A percentile compares a stretch with the other conserved stretches of the same genome.
phyloP scores from a whole-genome alignment of 2,797 vertebrate genomes.

The Botia almorhae region DNA sequence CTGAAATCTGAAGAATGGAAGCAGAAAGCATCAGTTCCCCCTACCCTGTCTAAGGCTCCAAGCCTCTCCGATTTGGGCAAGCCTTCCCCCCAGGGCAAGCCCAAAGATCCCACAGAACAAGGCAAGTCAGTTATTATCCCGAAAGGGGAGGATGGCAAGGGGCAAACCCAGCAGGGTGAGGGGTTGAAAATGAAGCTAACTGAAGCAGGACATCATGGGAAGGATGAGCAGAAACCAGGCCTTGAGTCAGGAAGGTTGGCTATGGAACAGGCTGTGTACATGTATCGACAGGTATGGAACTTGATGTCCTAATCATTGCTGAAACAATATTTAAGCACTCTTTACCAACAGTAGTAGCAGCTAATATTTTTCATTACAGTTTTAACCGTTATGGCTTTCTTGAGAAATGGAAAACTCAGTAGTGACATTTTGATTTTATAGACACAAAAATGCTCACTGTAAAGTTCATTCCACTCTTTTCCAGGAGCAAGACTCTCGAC shows the following conservation, averaged over 20 bases:
- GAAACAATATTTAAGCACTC: neutral
- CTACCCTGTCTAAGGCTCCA: conserved; percentile 90
- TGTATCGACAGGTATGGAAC: conserved; percentile 89
- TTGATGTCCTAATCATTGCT: neutral
- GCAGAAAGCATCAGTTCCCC: conserved; percentile 90
- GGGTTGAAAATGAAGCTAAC: conserved; percentile 93
- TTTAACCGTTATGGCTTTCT: neutral
- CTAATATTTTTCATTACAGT: conserved; percentile 77
- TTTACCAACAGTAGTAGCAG: neutral
- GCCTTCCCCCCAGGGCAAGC: conserved; percentile 83
- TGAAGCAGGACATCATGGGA: conserved; percentile 87
- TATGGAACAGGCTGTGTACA: conserved; percentile 89
- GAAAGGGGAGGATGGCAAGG: conserved; percentile 90
- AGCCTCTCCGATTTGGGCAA: conserved; percentile 93
- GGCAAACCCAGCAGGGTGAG: conserved; percentile 83
- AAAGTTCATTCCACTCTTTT: conserved; percentile 59
- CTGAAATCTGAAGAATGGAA: conserved; percentile 96
- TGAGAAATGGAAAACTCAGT: neutral
- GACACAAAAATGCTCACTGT: conserved; percentile 63
- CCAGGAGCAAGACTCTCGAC: conserved; percentile 84
- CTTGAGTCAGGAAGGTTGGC: conserved; percentile 80
- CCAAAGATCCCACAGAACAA: conserved; percentile 86
- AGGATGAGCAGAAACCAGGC: conserved; percentile 88
- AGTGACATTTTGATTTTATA: neutral
- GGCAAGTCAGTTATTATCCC: conserved; percentile 90